These are phyloP conservation scores for Axis porcinus DNA, from an alignment of 2,113 vertebrate species.

Conservation along the genomic window DNA sequence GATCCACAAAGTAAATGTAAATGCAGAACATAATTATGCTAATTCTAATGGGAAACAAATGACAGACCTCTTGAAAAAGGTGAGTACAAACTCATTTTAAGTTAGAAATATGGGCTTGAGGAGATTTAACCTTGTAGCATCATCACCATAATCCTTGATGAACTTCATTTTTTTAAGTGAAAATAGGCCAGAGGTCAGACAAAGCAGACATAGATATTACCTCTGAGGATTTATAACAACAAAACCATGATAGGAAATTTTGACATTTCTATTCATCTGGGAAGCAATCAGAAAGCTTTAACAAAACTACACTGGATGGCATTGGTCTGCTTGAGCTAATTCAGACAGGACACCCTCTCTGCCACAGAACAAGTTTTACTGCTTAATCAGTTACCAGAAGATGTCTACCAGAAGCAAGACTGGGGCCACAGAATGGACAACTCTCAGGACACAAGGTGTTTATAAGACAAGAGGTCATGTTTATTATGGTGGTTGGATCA, in stretches of 20 bases:
- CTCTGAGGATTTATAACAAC: not conserved
- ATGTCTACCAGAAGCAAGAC: not conserved
- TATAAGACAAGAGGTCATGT: not conserved
- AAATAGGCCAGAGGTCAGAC: not conserved
- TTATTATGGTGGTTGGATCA: not conserved
- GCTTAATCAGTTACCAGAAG: not conserved
- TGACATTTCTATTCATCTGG: conserved; percentile 8
- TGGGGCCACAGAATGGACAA: not conserved
- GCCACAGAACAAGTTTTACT: not conserved
- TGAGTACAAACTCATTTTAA: not conserved
- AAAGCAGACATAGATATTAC: not conserved
- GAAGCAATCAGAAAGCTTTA: not conserved
- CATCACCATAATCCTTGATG: not conserved
- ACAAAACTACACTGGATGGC: not conserved
- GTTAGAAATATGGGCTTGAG: not conserved
- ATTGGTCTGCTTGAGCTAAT: not conserved
- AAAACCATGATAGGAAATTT: not conserved
- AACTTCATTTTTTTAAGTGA: not conserved
- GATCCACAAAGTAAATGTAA: conserved; percentile 21
- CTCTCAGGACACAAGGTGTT: not conserved
- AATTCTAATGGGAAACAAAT: conserved; percentile 31
- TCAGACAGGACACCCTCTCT: not conserved
- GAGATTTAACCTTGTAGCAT: not conserved
- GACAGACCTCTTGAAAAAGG: conserved; percentile 5
- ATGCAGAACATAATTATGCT: not conserved